Evolutionary conservation across 2,888 invertebrate genomes (phyloP).

Genomic region (Pherbina coryleti): DNA sequence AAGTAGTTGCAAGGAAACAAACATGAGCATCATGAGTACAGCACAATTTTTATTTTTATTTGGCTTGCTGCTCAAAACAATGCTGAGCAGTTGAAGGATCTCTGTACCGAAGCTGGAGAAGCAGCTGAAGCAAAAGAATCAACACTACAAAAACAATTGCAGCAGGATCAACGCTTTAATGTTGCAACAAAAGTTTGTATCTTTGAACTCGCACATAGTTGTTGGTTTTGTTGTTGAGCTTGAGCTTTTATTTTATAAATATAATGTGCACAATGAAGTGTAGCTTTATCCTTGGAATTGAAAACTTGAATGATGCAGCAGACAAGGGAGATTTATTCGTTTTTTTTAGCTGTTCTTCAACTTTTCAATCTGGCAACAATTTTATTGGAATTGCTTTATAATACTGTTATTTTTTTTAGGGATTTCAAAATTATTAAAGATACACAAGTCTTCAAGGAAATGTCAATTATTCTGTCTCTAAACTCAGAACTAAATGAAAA

Average conservation of each 20-base stretch:
- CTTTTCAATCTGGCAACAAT: too few species aligned
- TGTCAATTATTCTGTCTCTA: too few species aligned
- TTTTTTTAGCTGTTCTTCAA: background rate
- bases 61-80: constrained; percentile 35
- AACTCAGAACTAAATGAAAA: too few species aligned
- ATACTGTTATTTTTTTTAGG: too few species aligned
- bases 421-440: too few species aligned
- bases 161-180: constrained; percentile 27
- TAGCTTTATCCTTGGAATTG: constrained; percentile 63
- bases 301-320: constrained; percentile 47
- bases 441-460: too few species aligned
- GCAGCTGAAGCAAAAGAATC: background rate
- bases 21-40: constrained; percentile 34
- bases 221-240: background rate
- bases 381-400: too few species aligned
- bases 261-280: constrained; percentile 67
- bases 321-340: constrained; percentile 1
- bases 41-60: constrained; percentile 12
- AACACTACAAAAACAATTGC: constrained; percentile 22
- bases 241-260: constrained; percentile 51
- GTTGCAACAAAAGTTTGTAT: constrained; percentile 29
- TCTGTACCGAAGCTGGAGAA: background rate
- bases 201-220: background rate
- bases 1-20: constrained; percentile 61
- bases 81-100: constrained; percentile 6